phyloP scores from a whole-genome alignment of 2,888 invertebrate genomes.

The Andrena camellia region DNA sequence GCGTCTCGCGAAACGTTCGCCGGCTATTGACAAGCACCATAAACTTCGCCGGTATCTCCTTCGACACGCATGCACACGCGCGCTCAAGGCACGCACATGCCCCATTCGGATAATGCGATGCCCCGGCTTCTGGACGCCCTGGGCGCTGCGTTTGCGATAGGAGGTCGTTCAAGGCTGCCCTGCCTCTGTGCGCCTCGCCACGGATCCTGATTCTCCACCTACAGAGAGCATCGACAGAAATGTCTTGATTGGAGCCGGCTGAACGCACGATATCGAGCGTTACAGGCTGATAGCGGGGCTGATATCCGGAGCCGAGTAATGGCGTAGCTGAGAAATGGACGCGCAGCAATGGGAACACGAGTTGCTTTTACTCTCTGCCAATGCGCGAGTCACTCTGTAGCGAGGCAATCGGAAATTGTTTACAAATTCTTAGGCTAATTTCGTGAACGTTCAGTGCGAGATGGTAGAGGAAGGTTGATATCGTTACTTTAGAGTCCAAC shows the following conservation, averaged over 20 bases:
- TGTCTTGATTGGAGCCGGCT: conserved; percentile 58
- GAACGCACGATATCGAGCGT: conserved; percentile 40
- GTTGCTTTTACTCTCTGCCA: neutral
- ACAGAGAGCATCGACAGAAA: conserved; percentile 57
- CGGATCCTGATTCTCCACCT: conserved; percentile 55
- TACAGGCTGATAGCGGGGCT: conserved; percentile 42
- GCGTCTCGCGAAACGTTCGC: conserved; percentile 50
- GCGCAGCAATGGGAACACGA: neutral
- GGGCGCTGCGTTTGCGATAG: conserved; percentile 62
- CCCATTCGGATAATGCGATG: conserved; percentile 50
- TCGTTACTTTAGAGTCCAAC: too few relatives aligned
- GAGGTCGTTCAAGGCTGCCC: conserved; percentile 70
- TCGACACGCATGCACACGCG: conserved; percentile 33
- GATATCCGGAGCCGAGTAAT: conserved; percentile 43
- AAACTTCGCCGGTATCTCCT: conserved; percentile 57
- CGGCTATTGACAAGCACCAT: conserved; percentile 56
- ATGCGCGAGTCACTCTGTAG: neutral
- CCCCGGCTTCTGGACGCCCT: conserved; percentile 47
- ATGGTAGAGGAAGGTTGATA: too few relatives aligned
- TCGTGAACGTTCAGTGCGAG: too few relatives aligned
- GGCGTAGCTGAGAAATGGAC: conserved; percentile 9
- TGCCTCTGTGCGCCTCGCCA: conserved; percentile 35
- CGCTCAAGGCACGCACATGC: conserved; percentile 6
- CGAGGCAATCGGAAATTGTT: neutral
- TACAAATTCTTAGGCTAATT: neutral